Evolutionary conservation across 2,797 vertebrate species (phyloP).

Genomic region (Phaenicophaeus curvirostris): DNA sequence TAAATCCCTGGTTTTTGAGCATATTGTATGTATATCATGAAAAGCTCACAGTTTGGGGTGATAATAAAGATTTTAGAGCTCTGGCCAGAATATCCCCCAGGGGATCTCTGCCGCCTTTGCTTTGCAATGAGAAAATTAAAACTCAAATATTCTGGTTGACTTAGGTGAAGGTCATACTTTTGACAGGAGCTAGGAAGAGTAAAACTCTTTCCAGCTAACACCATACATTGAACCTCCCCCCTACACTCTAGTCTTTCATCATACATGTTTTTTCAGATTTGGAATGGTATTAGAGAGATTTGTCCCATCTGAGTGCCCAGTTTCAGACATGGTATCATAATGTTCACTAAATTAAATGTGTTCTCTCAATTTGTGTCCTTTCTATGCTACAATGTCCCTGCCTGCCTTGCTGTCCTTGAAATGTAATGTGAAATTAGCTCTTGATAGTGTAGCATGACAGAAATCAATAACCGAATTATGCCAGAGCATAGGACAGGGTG

Average conservation of each 20-base stretch:
- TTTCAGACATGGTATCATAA: background rate
- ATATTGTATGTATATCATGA: background rate
- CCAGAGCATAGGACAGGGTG: background rate
- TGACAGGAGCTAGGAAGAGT: background rate
- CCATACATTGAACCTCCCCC: background rate
- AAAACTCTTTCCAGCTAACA: background rate
- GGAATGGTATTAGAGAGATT: background rate
- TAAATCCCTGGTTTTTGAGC: background rate
- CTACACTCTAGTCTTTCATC: background rate
- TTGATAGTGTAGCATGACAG: background rate
- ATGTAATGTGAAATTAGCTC: slow-evolving; percentile 46
- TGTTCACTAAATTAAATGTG: background rate
- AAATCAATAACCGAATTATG: slow-evolving; percentile 65
- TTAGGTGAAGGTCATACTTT: background rate
- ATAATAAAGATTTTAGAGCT: background rate
- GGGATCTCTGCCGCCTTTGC: background rate
- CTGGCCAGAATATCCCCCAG: rapidly evolving
- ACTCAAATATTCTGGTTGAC: background rate
- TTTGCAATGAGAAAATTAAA: background rate
- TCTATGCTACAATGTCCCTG: background rate
- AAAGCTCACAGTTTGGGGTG: background rate
- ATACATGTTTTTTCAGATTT: background rate
- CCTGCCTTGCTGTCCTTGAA: slow-evolving; percentile 32
- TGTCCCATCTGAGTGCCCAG: background rate
- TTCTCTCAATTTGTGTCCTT: background rate